Conservation (phyloP, 2,888 invertebrate species). For the Drosophila lutescens region DNA sequence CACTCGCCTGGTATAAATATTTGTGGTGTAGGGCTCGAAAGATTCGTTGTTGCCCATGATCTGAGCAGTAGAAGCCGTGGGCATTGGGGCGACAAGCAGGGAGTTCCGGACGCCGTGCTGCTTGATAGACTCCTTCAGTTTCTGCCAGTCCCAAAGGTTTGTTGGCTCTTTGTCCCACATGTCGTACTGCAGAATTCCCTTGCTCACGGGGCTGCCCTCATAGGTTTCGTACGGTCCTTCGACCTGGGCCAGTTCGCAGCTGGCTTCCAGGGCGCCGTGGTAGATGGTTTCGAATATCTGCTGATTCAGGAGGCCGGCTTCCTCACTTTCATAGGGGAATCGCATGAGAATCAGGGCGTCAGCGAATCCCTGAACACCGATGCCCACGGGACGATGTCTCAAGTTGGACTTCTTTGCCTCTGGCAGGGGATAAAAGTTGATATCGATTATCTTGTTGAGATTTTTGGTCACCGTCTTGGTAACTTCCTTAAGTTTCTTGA, state of each 20-base stretch:
- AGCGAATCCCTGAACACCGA: constrained; percentile 98
- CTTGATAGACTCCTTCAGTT: constrained; percentile 92
- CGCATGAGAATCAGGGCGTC: constrained; percentile 98
- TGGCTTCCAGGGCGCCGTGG: constrained; percentile 97
- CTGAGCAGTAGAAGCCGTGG: constrained; percentile 99
- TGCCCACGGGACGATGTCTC: constrained; percentile 93
- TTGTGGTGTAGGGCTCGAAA: constrained; percentile 98
- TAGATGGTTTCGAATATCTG: constrained; percentile 99
- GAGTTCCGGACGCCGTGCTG: constrained; percentile 97
- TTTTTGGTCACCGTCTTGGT: constrained; percentile 95
- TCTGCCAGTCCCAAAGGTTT: constrained; percentile 94
- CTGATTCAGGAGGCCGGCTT: constrained; percentile 93
- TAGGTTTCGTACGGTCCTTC: constrained; percentile 96
- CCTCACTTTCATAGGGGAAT: constrained; percentile 94
- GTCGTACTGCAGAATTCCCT: constrained; percentile 98
- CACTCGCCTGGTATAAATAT: constrained; percentile 97
- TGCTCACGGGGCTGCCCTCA: constrained; percentile 95
- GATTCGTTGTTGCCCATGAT: constrained; percentile 99
- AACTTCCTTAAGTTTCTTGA: constrained; percentile 92
- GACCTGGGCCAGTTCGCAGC: constrained; percentile 95
- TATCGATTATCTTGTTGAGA: constrained; percentile 98
- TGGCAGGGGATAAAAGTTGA: constrained; percentile 97
- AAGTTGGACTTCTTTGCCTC: constrained; percentile 95
- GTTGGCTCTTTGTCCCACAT: constrained; percentile 98
- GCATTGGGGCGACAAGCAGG: constrained; percentile 97